These are phyloP conservation scores for Passer montanus DNA, from an alignment of 2,113 vertebrate genomes.

Conservation along the genomic window DNA sequence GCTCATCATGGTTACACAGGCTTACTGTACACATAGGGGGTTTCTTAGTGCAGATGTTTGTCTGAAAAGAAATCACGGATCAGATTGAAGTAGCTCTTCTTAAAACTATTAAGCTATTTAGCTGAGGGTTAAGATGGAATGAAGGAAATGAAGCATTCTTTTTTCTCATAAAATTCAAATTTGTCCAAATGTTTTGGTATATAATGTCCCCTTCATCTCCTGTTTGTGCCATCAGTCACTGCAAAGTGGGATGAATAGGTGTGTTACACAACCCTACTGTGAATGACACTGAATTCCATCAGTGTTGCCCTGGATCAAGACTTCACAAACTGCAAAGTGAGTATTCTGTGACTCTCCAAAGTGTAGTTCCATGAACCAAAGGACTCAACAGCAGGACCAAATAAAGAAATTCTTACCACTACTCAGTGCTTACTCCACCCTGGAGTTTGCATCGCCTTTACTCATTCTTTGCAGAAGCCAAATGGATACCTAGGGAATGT, in stretches of 20 bases:
- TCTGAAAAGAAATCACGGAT: not conserved
- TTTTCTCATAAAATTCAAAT: not conserved
- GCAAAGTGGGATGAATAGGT: not conserved
- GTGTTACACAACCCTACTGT: not conserved
- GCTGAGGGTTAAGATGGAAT: not conserved
- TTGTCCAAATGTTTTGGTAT: not conserved
- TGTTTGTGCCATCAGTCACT: not conserved
- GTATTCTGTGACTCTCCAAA: not conserved
- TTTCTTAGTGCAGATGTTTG: not conserved
- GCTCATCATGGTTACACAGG: not conserved
- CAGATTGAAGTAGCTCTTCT: not conserved
- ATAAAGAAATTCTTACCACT: not conserved
- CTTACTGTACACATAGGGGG: not conserved
- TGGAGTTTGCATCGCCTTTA: not conserved
- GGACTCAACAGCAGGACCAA: not conserved
- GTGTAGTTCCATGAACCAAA: not conserved
- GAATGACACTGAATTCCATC: not conserved
- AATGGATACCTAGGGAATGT: not conserved
- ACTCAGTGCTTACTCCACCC: not conserved
- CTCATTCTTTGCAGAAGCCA: not conserved
- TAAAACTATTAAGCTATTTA: not conserved
- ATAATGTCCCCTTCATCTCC: not conserved
- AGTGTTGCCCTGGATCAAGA: not conserved
- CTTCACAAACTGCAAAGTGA: not conserved
- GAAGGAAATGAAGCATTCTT: not conserved